Conservation (phyloP, 2,888 invertebrate species). For the Standfussiana lucernea region DNA sequence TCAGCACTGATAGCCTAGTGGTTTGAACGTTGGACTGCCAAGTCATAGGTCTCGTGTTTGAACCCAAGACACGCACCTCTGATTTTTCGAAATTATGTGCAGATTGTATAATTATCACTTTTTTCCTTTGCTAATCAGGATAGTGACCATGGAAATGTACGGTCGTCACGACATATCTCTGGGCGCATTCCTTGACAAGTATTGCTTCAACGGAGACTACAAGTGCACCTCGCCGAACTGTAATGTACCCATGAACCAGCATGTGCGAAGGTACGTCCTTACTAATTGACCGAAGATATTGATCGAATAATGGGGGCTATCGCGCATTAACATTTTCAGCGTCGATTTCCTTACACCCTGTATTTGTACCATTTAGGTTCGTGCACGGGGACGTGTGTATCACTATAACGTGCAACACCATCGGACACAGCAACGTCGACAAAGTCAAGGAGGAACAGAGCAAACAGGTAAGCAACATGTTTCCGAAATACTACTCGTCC, state of each 20-base stretch:
- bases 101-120: too few species aligned
- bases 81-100: too few species aligned
- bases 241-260: conserved; percentile 96
- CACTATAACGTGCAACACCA: conserved; percentile 92
- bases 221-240: conserved; percentile 95
- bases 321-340: background rate
- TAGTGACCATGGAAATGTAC: conserved; percentile 98
- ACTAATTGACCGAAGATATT: background rate
- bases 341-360: background rate
- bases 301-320: too few species aligned
- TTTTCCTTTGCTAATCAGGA: conserved; percentile 86
- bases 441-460: conserved; percentile 82
- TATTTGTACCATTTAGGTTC: conserved; percentile 88
- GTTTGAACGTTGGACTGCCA: too few species aligned
- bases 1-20: too few species aligned
- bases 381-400: conserved; percentile 97
- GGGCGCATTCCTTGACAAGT: conserved; percentile 97
- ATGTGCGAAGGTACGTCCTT: conserved; percentile 92
- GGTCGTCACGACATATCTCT: conserved; percentile 98
- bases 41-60: too few species aligned
- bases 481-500: background rate
- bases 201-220: conserved; percentile 96
- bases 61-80: too few species aligned
- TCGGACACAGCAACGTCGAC: conserved; percentile 89
- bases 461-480: conserved; percentile 78